Conservation (phyloP, 2,888 invertebrate genomes). For the Eristalis intricaria region DNA sequence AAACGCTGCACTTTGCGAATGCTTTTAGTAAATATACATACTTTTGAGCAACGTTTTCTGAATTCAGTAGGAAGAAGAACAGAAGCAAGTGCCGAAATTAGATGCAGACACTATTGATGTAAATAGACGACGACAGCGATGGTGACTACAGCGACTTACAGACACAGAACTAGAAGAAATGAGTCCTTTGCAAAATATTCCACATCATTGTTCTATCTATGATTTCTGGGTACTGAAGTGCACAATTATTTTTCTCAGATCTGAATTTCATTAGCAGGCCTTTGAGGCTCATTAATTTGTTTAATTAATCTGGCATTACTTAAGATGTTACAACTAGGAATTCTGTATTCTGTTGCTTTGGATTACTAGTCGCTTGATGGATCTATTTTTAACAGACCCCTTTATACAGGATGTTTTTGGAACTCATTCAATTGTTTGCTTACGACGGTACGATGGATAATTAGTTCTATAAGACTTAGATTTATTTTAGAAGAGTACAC, state of each 20-base stretch:
- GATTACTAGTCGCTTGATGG: conserved; percentile 35
- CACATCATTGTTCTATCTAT: conserved; percentile 58
- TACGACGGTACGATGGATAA: neutral
- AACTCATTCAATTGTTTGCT: conserved; percentile 18
- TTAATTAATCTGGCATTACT: conserved; percentile 67
- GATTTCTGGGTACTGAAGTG: neutral
- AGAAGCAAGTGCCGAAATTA: conserved; percentile 64
- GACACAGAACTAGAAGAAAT: conserved; percentile 42
- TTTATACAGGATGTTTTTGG: conserved; percentile 26
- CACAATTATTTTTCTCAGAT: conserved; percentile 50
- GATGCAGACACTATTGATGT: conserved; percentile 67
- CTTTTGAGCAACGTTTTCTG: conserved; percentile 41
- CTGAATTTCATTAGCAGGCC: conserved; percentile 45
- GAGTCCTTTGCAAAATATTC: conserved; percentile 62
- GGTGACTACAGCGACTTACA: conserved; percentile 30
- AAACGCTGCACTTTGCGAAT: conserved; percentile 61
- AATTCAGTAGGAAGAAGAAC: conserved; percentile 55
- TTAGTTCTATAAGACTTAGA: neutral
- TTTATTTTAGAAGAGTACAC: neutral
- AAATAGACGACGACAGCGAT: conserved; percentile 46
- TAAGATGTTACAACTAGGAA: conserved; percentile 36
- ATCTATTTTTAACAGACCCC: conserved; percentile 9
- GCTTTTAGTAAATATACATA: conserved; percentile 66
- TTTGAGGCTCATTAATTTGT: conserved; percentile 66
- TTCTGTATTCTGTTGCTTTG: neutral